Conservation (phyloP, 2,888 invertebrate genomes). For the Heliconius ismenius region DNA sequence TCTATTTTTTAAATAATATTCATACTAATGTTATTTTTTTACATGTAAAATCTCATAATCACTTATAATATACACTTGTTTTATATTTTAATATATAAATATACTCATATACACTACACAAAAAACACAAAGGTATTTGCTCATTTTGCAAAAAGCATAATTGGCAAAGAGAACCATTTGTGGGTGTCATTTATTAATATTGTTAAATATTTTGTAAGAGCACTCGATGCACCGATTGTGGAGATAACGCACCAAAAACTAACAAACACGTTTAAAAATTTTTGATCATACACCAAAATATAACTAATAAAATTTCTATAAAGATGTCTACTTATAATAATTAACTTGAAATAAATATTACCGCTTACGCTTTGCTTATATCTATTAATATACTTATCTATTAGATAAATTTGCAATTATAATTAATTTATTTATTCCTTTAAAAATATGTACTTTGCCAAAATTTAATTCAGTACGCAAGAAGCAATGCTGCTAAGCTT, state of each 20-base stretch:
- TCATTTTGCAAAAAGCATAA: constrained; percentile 80
- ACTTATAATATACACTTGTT: constrained; percentile 27
- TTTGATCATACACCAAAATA: constrained; percentile 11
- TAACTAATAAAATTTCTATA: background rate
- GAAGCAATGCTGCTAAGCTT: constrained; percentile 20
- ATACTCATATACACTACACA: constrained; percentile 59
- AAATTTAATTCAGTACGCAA: background rate
- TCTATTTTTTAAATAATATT: constrained; percentile 22
- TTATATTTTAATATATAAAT: constrained; percentile 38
- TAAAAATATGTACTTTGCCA: constrained; percentile 5
- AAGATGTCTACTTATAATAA: background rate
- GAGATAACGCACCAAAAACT: constrained; percentile 39
- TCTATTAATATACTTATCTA: background rate
- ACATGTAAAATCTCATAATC: constrained; percentile 27
- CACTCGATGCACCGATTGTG: constrained; percentile 38
- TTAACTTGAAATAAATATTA: background rate
- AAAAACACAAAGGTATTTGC: constrained; percentile 74
- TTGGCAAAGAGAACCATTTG: constrained; percentile 70
- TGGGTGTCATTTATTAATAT: constrained; percentile 75
- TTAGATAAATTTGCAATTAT: background rate
- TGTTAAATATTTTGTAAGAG: constrained; percentile 25
- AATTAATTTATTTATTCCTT: background rate
- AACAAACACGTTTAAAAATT: constrained; percentile 29
- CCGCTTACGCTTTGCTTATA: constrained; percentile 27
- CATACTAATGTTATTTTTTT: constrained; percentile 25